phyloP scores from a whole-genome alignment of 1,140 invertebrate genomes.

The Meteorus sp. region DNA sequence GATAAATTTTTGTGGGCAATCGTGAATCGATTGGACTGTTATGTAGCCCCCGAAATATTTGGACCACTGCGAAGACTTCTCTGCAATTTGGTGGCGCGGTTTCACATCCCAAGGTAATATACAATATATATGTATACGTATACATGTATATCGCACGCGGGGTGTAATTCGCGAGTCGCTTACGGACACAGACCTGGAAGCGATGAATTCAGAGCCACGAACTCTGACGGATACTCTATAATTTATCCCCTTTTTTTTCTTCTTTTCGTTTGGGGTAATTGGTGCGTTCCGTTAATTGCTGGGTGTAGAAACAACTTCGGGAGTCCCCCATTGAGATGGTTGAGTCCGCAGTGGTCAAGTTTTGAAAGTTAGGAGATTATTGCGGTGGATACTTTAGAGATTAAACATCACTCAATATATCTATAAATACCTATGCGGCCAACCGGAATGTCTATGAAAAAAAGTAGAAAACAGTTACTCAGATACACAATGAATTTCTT shows the following conservation, averaged over 20 bases:
- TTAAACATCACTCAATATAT: background rate
- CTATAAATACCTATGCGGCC: background rate
- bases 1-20: constrained; percentile 4
- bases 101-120: background rate
- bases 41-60: background rate
- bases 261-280: constrained; percentile 44
- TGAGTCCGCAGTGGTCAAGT: constrained; percentile 1
- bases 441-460: background rate
- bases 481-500: constrained; percentile 5
- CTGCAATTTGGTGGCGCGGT: constrained; percentile 18
- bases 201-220: constrained; percentile 17
- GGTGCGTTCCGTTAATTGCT: constrained; percentile 40
- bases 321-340: no score
- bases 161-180: constrained; percentile 27
- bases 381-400: background rate
- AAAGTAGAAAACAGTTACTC: background rate
- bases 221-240: constrained; percentile 35
- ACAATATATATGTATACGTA: no score
- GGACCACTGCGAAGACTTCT: constrained; percentile 16
- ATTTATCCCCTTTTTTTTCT: constrained; percentile 49
- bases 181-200: constrained; percentile 22
- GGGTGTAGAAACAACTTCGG: constrained; percentile 14
- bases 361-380: constrained; percentile 15
- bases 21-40: constrained; percentile 3
- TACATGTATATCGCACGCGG: constrained; percentile 5